Base-by-base conservation (phyloP, 2,797 vertebrate species). In the Triplophysa yarkandensis region DNA sequence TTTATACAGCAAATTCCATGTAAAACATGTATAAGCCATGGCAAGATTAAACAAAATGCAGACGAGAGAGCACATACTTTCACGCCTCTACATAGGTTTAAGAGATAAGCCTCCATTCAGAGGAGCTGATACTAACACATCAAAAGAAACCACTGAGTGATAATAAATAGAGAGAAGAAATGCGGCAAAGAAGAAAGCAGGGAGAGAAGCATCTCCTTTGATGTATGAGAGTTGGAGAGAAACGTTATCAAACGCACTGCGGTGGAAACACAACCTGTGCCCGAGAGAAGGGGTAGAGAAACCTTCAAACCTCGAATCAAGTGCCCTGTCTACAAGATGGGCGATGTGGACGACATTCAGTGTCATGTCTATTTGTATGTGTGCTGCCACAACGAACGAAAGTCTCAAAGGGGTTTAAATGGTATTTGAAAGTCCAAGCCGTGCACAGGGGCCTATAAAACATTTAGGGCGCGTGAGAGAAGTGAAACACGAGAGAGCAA, bases 391-490 rank as follows among this genome's bases (percentile, higher is more conserved):
- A 84, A 68, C 85, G 82, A 84, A 78, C 79, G 83, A 83, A 81
- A 83, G 85, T 88, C 90, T 86, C 87, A 87, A 76, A 88, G 83
- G 78, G 85, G 82, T 88, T 89, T 84, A 87, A 85, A 90, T 89
- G 83, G 87, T 87, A 88, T 90, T 89, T 87, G 86, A 86, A 84
- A 83, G 85, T 86, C 84, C 72, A 76, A 69, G 82, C 81, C 83
- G 80, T 81, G 81, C 74, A 79, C 85, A 83, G 79, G 82, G 77
- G 57, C 79, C 83, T 85, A 83, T 90, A 85, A 90, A 89, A 91
- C 85, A 90, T 88, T 87, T 84, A 89, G 74, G 83, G 66, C 79
- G 73, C 73, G 76, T 67, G 74, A 81, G 67, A 86, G 76, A 82
- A 86, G 76, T 68, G 66, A 80, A 69, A 81, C 69, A 17, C 72